Evolutionary conservation across 1,140 invertebrate genomes (phyloP), one percentile per base, ranked within the genome.

Genomic region (Lordiphosa stackelbergi): DNA sequence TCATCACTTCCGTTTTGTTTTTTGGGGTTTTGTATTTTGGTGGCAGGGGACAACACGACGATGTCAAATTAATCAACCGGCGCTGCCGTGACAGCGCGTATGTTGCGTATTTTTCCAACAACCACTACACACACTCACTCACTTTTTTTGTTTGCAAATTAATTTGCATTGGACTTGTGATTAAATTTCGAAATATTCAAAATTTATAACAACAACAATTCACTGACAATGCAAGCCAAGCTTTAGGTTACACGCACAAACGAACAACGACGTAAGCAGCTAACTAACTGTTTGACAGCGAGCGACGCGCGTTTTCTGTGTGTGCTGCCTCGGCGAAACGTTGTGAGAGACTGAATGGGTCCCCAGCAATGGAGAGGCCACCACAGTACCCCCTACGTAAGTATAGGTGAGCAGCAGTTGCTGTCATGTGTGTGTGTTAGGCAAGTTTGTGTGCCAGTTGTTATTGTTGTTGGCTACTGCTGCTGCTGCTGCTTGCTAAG

Each of bases 1-100:
- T 24, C 22, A 24, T 24, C 22, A 24, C 5, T 24, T 70, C 53
- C 54, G 57, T 24, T 53, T 37, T 38, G 49, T 16, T 53, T 70
- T 70, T 54, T 19, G n/a, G 16, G 10, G 52, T 35, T 52, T 40
- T 48, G 19, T 19, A 19, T 19, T 19, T 19, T 19, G 19, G 19
- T 19, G 19, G 2, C 19, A 19, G 38, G 8, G 46, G 22, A 28
- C 37, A 12, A 66, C 56, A 69, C 69, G 53, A 58, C 51, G 75
- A 63, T 83, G 77, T 75, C 77, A 81, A 81, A 81, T 83, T 83
- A 81, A 81, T 81, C 83, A 81, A 81, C 75, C 78, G 69, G 73
- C 64, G 69, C 68, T 66, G 73, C 38, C 73, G 56, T 62, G 72
- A 52, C 36, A 12, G 10, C 54, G 68, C 45, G 49, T 63, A 37